Conservation (phyloP, 2,113 vertebrate species). For the Chinchilla lanigera region DNA sequence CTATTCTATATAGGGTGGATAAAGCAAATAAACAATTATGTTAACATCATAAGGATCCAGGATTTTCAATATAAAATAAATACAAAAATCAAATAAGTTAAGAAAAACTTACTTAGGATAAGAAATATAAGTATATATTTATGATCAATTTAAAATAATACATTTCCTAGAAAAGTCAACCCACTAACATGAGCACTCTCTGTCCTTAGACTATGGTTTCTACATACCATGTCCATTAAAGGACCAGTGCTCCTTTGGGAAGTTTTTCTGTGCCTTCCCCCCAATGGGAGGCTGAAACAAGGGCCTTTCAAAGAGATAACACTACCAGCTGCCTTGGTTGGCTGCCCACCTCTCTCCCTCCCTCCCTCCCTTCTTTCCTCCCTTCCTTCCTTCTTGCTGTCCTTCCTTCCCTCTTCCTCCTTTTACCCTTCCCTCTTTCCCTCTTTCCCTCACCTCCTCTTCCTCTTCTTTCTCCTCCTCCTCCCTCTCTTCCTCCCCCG, state of each 20-base stretch:
- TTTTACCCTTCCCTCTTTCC: not conserved
- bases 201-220: not conserved
- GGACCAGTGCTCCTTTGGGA: not conserved
- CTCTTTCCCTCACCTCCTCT: too few relatives aligned
- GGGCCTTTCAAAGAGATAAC: not conserved
- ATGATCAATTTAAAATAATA: not conserved
- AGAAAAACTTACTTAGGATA: not conserved
- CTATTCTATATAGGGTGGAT: not conserved
- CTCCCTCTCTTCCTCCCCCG: rapidly evolving
- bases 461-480: not conserved
- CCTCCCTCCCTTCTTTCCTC: too few relatives aligned
- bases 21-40: not conserved
- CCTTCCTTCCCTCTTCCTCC: not conserved
- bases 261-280: not conserved
- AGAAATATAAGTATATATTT: not conserved
- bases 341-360: not conserved
- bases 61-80: not conserved
- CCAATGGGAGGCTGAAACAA: not conserved
- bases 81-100: not conserved
- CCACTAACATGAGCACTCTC: not conserved
- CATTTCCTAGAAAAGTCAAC: not conserved
- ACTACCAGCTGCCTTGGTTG: not conserved
- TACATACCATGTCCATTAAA: not conserved
- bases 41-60: not conserved
- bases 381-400: too few relatives aligned